Conservation (phyloP, 92 coral and sea anemone species). For the Zoanthus gigantus region DNA sequence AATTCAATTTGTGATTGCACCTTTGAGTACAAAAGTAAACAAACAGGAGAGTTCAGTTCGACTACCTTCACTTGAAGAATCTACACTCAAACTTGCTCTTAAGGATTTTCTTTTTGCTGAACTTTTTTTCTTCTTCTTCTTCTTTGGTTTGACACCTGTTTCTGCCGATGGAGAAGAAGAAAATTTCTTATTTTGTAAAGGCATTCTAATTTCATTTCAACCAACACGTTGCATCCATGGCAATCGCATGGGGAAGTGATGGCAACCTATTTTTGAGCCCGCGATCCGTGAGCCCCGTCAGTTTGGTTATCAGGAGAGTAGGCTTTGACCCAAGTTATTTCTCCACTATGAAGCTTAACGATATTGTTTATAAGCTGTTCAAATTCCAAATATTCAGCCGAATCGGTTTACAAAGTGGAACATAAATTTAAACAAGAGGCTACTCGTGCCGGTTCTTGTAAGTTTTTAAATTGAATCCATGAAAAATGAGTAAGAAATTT, state of each 20-base stretch:
- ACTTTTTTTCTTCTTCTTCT: slow-evolving; percentile 82
- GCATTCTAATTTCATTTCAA: slow-evolving; percentile 66
- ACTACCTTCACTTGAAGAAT: slow-evolving; percentile 79
- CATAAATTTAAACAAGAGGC: too few species aligned
- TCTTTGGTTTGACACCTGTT: slow-evolving; percentile 66
- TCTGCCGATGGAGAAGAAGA: slow-evolving; percentile 62
- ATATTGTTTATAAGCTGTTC: too few species aligned
- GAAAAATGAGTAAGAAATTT: too few species aligned
- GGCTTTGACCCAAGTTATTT: too few species aligned
- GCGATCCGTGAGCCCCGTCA: background rate
- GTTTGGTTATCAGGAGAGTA: too few species aligned
- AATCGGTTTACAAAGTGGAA: too few species aligned
- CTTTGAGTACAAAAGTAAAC: slow-evolving; percentile 54
- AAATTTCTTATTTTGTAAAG: slow-evolving; percentile 73
- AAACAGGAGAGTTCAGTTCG: slow-evolving; percentile 12
- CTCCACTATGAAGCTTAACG: too few species aligned
- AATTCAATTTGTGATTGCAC: background rate
- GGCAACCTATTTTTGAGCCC: slow-evolving; percentile 4
- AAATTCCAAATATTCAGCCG: too few species aligned
- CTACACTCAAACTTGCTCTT: slow-evolving; percentile 64
- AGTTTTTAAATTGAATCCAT: too few species aligned
- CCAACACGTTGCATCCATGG: slow-evolving; percentile 71
- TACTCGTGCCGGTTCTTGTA: too few species aligned
- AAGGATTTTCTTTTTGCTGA: slow-evolving; percentile 44
- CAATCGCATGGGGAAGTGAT: slow-evolving; percentile 41